A percentile compares a stretch with the other conserved stretches of the same genome.
phyloP scores from a whole-genome alignment of 2,797 vertebrate species.

The Monodelphis domestica region DNA sequence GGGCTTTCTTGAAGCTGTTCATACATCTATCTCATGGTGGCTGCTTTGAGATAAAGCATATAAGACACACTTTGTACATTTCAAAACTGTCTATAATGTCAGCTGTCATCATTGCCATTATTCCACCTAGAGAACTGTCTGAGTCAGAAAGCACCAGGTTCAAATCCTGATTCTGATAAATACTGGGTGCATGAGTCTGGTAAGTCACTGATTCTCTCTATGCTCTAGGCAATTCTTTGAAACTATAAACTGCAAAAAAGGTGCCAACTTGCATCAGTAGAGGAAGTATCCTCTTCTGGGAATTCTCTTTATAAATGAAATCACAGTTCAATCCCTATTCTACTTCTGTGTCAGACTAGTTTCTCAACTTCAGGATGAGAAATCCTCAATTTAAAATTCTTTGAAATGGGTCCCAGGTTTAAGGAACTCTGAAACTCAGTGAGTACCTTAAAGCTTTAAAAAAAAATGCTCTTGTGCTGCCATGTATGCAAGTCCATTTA shows the following conservation, averaged over 20 bases:
- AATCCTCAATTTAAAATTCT: background rate
- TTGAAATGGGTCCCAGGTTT: background rate
- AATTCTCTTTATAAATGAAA: background rate
- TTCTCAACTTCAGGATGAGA: background rate
- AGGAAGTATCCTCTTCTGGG: background rate
- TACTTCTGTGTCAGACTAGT: background rate
- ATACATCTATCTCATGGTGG: background rate
- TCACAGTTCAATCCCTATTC: background rate
- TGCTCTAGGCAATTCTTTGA: background rate
- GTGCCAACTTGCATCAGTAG: background rate
- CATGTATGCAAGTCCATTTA: background rate
- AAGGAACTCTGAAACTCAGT: background rate
- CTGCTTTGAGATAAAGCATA: background rate
- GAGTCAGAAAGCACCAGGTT: background rate
- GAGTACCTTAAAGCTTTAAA: background rate
- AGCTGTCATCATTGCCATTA: background rate
- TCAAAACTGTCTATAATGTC: background rate
- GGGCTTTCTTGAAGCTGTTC: too few relatives aligned
- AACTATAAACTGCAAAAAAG: background rate
- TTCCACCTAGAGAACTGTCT: background rate
- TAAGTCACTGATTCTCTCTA: background rate
- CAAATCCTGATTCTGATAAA: background rate
- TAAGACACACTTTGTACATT: background rate
- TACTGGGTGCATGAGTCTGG: background rate
- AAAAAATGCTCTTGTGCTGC: background rate